Conservation (phyloP, 2,113 vertebrate species). For the Holacanthus passer region DNA sequence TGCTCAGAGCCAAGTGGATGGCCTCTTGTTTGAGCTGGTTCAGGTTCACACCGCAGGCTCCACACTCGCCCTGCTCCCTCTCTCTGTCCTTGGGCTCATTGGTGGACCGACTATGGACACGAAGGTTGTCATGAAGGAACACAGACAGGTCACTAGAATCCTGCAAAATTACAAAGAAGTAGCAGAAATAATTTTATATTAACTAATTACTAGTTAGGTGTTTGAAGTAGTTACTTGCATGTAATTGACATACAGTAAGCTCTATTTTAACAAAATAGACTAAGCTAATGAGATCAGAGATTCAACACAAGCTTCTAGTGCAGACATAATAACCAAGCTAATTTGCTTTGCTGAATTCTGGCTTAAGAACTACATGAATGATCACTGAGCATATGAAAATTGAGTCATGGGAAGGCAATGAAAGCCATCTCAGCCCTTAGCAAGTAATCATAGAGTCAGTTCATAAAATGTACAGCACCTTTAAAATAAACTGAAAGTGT, state of each 20-base stretch:
- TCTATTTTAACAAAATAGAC: slow-evolving; percentile 5
- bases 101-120: slow-evolving; percentile 86
- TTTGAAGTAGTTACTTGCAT: not conserved
- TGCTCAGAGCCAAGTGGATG: slow-evolving; percentile 91
- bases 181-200: not conserved
- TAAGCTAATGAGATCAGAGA: not conserved
- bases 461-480: not conserved
- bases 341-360: slow-evolving; percentile 42
- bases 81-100: slow-evolving; percentile 91
- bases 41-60: slow-evolving; percentile 90
- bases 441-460: slow-evolving; percentile 40
- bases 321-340: slow-evolving; percentile 15
- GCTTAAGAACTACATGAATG: slow-evolving; percentile 28
- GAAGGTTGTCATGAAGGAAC: slow-evolving; percentile 92
- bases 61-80: slow-evolving; percentile 90
- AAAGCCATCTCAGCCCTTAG: slow-evolving; percentile 38
- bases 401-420: slow-evolving; percentile 16
- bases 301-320: not conserved
- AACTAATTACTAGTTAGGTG: not conserved
- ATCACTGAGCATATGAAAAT: slow-evolving; percentile 33
- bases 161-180: slow-evolving; percentile 39
- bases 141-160: slow-evolving; percentile 66
- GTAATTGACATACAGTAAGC: not conserved
- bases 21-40: slow-evolving; percentile 96
- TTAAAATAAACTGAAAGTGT: not conserved